Evolutionary conservation across 2,113 vertebrate genomes (phyloP).

Genomic region (Hyaena hyaena): DNA sequence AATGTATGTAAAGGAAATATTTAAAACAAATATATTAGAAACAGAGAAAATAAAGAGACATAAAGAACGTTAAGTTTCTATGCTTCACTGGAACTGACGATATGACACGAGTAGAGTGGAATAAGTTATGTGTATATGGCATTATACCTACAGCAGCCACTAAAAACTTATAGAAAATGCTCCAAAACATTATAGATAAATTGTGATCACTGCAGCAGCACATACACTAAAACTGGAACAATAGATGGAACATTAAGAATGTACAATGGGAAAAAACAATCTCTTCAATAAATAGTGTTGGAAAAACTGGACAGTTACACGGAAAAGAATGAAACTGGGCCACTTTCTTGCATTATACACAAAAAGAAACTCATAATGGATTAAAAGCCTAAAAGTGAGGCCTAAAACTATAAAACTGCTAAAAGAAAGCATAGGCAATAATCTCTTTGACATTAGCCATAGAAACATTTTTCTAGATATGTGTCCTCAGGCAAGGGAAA

Average conservation of each 20-base stretch:
- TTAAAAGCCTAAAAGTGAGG: background rate
- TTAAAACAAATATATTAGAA: background rate
- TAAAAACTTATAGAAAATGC: background rate
- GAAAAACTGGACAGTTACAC: background rate
- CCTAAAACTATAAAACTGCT: background rate
- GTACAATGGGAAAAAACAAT: background rate
- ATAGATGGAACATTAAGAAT: background rate
- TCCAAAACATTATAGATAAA: background rate
- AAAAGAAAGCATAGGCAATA: background rate
- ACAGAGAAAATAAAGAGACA: background rate
- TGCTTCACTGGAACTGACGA: background rate
- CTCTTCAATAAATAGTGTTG: background rate
- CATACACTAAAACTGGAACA: background rate
- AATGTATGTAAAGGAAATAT: conserved; percentile 2
- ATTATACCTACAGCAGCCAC: background rate
- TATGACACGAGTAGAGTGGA: background rate
- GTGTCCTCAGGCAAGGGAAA: background rate
- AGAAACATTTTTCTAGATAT: background rate
- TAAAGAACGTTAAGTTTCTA: background rate
- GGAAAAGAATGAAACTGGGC: background rate
- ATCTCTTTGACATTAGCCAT: background rate
- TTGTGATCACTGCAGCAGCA: background rate
- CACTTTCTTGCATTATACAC: background rate
- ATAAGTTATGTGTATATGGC: background rate
- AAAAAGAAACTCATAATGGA: background rate